phyloP scores from a whole-genome alignment of 2,888 invertebrate species.

The Drosophila tanythrix region DNA sequence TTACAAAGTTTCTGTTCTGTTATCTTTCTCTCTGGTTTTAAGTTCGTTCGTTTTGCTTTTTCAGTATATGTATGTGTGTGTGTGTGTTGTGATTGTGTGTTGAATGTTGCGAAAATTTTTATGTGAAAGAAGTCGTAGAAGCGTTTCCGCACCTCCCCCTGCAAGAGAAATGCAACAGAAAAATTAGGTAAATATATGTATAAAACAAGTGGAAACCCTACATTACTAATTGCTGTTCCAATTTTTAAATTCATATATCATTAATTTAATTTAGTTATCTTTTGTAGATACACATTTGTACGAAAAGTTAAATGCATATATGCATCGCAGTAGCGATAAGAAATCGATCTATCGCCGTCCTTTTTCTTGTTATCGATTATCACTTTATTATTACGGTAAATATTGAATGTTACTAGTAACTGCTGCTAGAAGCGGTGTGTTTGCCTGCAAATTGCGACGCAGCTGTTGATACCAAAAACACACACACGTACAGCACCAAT shows the following conservation, averaged over 20 bases:
- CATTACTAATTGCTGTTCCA: slow-evolving; percentile 3
- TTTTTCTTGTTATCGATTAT: slow-evolving; percentile 36
- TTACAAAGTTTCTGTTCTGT: slow-evolving; percentile 47
- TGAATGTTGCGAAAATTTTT: slow-evolving; percentile 55
- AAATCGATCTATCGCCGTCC: slow-evolving; percentile 4
- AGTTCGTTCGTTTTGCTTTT: slow-evolving; percentile 48
- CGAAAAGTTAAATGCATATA: background rate
- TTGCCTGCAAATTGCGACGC: slow-evolving; percentile 57
- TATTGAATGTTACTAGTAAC: slow-evolving; percentile 24
- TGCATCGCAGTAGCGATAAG: slow-evolving; percentile 3
- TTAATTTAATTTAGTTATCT: background rate
- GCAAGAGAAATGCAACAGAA: slow-evolving; percentile 52
- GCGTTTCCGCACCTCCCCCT: slow-evolving; percentile 85
- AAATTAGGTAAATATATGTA: background rate
- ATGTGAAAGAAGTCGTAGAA: slow-evolving; percentile 80
- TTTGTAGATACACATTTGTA: background rate
- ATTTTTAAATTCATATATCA: background rate
- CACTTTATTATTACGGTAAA: slow-evolving; percentile 3
- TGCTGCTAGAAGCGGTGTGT: slow-evolving; percentile 12
- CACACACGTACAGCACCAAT: background rate
- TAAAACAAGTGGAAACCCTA: slow-evolving; percentile 13
- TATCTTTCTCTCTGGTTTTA: slow-evolving; percentile 36
- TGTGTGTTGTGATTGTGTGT: slow-evolving; percentile 32
- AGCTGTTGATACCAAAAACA: slow-evolving; percentile 17
- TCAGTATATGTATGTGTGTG: slow-evolving; percentile 28